Evolutionary conservation across 2,888 invertebrate genomes (phyloP).

Genomic region (Tipula helvola): DNA sequence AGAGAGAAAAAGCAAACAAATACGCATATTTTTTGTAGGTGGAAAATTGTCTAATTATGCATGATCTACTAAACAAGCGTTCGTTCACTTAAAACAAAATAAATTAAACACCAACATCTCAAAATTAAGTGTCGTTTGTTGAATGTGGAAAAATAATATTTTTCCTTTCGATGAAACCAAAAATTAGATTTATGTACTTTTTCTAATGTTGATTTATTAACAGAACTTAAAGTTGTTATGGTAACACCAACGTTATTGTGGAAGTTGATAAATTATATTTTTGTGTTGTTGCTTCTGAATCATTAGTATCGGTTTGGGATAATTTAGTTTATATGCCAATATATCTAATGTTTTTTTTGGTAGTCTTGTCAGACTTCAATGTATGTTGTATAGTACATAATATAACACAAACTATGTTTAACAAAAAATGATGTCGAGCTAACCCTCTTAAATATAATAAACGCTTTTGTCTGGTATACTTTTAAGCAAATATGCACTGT

Average conservation of each 20-base stretch:
- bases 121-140: not conserved
- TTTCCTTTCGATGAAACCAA: not conserved
- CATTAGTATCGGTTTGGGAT: not conserved
- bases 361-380: not conserved
- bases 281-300: not conserved
- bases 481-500: not conserved
- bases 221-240: not conserved
- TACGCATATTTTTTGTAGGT: not conserved
- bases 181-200: not conserved
- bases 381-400: not conserved
- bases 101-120: not conserved
- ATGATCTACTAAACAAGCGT: not conserved
- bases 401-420: not conserved
- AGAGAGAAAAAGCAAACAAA: not conserved
- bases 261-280: not conserved
- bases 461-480: not conserved
- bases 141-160: not conserved
- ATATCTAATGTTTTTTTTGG: not conserved
- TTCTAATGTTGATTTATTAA: not conserved
- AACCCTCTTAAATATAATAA: not conserved
- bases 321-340: not conserved
- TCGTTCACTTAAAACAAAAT: not conserved
- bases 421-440: not conserved
- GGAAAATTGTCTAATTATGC: not conserved
- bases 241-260: not conserved